Evolutionary conservation across 2,113 vertebrate genomes (phyloP).

Genomic region (Martes martes): DNA sequence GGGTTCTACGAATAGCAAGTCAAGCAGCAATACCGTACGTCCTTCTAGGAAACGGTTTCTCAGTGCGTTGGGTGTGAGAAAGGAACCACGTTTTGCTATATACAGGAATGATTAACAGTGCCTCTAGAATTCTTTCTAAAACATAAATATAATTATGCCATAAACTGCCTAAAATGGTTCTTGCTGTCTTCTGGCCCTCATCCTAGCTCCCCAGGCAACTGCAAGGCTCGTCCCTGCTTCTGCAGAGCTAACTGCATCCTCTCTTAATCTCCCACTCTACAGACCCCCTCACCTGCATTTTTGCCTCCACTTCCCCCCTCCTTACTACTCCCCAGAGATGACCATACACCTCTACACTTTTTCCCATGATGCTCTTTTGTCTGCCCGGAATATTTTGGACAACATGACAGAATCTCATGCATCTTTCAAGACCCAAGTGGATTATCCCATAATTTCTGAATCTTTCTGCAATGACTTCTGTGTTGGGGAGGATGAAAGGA

Average conservation of each 20-base stretch:
- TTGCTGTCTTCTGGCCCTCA: background rate
- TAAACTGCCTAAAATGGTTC: background rate
- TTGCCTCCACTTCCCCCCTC: background rate
- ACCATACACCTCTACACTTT: background rate
- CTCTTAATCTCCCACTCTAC: background rate
- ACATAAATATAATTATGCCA: background rate
- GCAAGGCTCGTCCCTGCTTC: too few relatives aligned
- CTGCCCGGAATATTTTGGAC: background rate
- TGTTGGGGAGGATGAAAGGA: background rate
- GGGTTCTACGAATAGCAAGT: background rate
- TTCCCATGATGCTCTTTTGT: background rate
- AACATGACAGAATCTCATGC: background rate
- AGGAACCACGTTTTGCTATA: background rate
- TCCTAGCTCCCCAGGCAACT: background rate
- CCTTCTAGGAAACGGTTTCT: conserved; percentile 14
- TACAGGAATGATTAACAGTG: background rate
- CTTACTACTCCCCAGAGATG: background rate
- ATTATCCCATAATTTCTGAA: background rate
- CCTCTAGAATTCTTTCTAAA: background rate
- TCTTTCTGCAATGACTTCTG: background rate
- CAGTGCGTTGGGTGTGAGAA: background rate
- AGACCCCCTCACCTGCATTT: fast-evolving
- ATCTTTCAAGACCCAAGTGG: background rate
- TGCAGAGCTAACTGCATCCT: too few relatives aligned
- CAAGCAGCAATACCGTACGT: conserved; percentile 28